phyloP scores from a whole-genome alignment of 1,140 invertebrate genomes.

The Seison nebaliae region DNA sequence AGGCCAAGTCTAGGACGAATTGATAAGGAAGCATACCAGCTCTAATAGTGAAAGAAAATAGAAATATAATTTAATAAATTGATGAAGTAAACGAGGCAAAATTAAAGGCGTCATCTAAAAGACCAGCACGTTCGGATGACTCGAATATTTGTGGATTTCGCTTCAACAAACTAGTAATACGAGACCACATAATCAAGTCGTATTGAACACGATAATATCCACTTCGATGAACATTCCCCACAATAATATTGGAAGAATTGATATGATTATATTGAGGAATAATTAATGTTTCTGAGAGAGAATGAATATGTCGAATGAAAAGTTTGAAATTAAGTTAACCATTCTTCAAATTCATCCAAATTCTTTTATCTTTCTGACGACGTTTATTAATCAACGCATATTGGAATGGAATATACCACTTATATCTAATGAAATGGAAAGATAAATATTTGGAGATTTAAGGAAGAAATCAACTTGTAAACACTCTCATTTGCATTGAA shows the following conservation, averaged over 20 bases:
- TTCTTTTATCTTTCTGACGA: constrained; percentile 6
- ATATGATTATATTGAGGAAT: not conserved
- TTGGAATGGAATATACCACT: constrained; percentile 16
- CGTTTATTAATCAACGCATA: constrained; percentile 13
- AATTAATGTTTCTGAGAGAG: not conserved
- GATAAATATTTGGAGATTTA: not conserved
- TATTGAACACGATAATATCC: constrained; percentile 16
- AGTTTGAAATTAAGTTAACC: not conserved
- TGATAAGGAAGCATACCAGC: too few species aligned
- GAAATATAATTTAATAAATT: constrained; percentile 1
- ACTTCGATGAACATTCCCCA: constrained; percentile 15
- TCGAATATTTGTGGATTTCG: not conserved
- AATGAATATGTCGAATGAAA: not conserved
- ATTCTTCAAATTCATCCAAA: constrained; percentile 11
- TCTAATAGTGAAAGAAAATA: too few species aligned
- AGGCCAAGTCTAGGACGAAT: too few species aligned
- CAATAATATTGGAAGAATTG: not conserved
- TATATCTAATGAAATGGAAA: constrained; percentile 13
- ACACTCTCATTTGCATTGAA: constrained; percentile 11
- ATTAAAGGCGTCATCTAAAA: constrained; percentile 30
- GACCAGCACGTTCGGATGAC: constrained; percentile 23
- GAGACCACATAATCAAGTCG: constrained; percentile 17
- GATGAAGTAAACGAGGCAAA: constrained; percentile 18
- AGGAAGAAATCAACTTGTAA: constrained; percentile 11
- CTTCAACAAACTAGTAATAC: not conserved